phyloP scores from a whole-genome alignment of 1,140 invertebrate genomes.

The Drosophila kohkoa region DNA sequence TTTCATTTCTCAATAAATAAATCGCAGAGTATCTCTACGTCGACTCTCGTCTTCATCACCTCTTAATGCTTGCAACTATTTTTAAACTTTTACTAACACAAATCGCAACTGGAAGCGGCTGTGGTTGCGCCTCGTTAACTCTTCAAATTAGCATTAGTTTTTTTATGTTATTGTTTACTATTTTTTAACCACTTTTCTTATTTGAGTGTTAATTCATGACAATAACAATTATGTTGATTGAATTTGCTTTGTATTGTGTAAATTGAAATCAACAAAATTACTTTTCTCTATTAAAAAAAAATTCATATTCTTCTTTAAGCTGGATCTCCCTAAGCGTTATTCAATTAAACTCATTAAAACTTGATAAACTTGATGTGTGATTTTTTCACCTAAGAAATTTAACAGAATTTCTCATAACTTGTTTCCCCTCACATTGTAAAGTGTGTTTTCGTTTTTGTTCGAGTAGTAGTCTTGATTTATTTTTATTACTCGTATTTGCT shows the following conservation, averaged over 20 bases:
- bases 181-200: slow-evolving; percentile 19
- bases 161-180: slow-evolving; percentile 8
- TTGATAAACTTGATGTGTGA: neutral
- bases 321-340: neutral
- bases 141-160: slow-evolving; percentile 44
- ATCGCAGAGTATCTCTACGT: neutral
- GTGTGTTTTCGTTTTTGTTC: neutral
- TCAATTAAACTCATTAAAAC: neutral
- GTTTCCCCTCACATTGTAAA: too few species aligned
- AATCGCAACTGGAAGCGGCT: slow-evolving; percentile 34
- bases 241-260: neutral
- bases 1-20: neutral
- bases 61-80: slow-evolving; percentile 30
- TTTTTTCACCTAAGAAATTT: neutral
- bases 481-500: slow-evolving; percentile 14
- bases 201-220: slow-evolving; percentile 61
- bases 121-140: slow-evolving; percentile 56
- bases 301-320: too few species aligned
- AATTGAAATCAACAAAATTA: too few species aligned
- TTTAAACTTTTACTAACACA: slow-evolving; percentile 62
- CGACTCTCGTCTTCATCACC: neutral
- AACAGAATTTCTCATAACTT: neutral
- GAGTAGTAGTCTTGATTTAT: neutral
- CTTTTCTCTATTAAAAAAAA: too few species aligned
- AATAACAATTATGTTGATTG: slow-evolving; percentile 21